Evolutionary conservation across 2,888 invertebrate species (phyloP).

Genomic region (Elysia crispata): DNA sequence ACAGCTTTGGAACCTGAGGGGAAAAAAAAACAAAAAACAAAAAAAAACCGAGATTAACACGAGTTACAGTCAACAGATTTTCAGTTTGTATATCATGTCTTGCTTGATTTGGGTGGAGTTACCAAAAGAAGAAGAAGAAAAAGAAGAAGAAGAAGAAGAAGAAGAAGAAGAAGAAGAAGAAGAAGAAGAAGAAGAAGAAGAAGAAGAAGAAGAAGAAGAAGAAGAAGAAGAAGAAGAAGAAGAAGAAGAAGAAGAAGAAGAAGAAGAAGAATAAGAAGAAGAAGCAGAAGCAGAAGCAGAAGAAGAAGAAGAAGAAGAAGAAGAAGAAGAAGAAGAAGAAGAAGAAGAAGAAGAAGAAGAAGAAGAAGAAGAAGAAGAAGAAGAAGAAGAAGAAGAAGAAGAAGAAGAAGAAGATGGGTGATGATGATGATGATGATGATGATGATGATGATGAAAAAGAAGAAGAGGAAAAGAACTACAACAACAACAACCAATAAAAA

Average conservation of each 20-base stretch:
- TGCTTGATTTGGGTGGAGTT: neutral
- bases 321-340: conserved; percentile 9
- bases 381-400: neutral
- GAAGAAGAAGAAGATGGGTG: neutral
- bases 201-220: conserved; percentile 18
- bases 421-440: too few relatives aligned
- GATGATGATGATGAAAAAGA: too few relatives aligned
- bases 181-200: conserved; percentile 20
- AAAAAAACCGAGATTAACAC: neutral
- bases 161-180: conserved; percentile 18
- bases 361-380: conserved; percentile 13
- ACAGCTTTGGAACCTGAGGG: too few relatives aligned
- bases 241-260: neutral
- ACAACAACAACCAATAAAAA: too few relatives aligned
- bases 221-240: neutral
- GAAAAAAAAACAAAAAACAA: too few relatives aligned
- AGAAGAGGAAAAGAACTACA: too few relatives aligned
- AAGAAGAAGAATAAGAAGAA: neutral
- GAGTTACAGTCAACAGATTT: neutral
- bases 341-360: neutral
- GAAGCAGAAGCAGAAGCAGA: neutral
- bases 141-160: conserved; percentile 23
- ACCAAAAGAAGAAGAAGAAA: neutral
- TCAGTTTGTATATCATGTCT: neutral
- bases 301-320: conserved; percentile 5